Evolutionary conservation across 2,113 vertebrate genomes (phyloP), one percentile per base, ranked within the genome.

Genomic region (Pantherophis guttatus): DNA sequence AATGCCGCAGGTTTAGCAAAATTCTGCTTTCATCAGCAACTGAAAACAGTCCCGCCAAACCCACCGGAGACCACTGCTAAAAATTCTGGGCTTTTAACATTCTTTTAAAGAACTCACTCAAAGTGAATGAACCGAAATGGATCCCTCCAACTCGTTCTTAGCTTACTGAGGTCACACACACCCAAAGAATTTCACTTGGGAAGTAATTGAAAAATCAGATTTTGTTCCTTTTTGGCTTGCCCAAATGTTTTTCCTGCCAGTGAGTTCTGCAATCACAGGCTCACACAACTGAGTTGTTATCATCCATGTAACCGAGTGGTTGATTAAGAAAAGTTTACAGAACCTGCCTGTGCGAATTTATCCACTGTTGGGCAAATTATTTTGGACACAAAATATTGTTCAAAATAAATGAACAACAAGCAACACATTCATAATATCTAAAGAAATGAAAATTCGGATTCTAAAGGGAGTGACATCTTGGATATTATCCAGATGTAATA

Each of bases 51-150:
- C 54, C 91, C 11, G 91, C 33, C 39, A 24, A 91, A 87, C 26
- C 50, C 12, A 10, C 24, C 4, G 23, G 70, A 75, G 15, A 33
- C n/a, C 7, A 6, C 29, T 39, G n/a, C n/a, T 75, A 75, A 75
- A 75, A 75, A 75, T 75, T 39, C 70, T 39, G 50, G 10, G 7
- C 50, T 90, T 90, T 48, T 24, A 24, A 11, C 29, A 1, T 65
- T 65, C 26, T 48, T 90, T 96, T 93, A 88, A n/a, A 94, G 96
- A 94, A 88, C 52, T 26, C 86, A 29, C 50, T 95, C 93, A 89
- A 48, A 81, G 93, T 93, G 57, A 59, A 92, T 92, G 94, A 95
- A 88, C 89, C 65, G 57, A 3, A 95, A 92, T 86, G 52, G 21
- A 39, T 93, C 95, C 89, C 93, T 90, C 92, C 29, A 91, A 92